Evolutionary conservation across 2,797 vertebrate species (phyloP).

Genomic region (Rhinichthys osculus): DNA sequence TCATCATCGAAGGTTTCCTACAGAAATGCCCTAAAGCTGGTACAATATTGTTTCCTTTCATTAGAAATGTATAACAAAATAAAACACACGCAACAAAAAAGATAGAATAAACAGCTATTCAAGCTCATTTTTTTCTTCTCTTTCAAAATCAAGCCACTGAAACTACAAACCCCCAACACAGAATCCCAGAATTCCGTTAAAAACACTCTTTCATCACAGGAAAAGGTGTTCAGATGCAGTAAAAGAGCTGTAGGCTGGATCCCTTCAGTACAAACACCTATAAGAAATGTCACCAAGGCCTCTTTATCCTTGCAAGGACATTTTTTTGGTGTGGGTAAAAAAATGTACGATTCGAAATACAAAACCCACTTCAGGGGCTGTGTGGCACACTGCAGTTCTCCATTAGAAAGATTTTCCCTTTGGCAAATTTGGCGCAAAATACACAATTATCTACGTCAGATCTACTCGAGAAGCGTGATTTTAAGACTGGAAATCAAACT

Average conservation of each 20-base stretch:
- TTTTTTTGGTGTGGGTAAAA: slow-evolving; percentile 72
- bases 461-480: slow-evolving; percentile 35
- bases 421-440: slow-evolving; percentile 77
- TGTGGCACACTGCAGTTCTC: slow-evolving; percentile 64
- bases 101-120: slow-evolving; percentile 46
- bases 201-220: slow-evolving; percentile 45
- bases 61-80: slow-evolving; percentile 37
- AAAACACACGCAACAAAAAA: slow-evolving; percentile 37
- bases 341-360: slow-evolving; percentile 70
- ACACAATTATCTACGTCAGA: slow-evolving; percentile 66
- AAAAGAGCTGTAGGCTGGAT: slow-evolving; percentile 56
- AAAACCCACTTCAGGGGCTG: slow-evolving; percentile 72
- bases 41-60: slow-evolving; percentile 71
- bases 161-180: slow-evolving; percentile 57
- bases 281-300: slow-evolving; percentile 70
- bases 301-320: slow-evolving; percentile 63
- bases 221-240: slow-evolving; percentile 52
- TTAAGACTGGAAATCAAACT: slow-evolving; percentile 47
- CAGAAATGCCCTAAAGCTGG: slow-evolving; percentile 68
- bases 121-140: slow-evolving; percentile 55
- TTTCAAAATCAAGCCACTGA: slow-evolving; percentile 70
- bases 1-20: slow-evolving; percentile 54
- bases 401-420: slow-evolving; percentile 78
- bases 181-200: slow-evolving; percentile 48
- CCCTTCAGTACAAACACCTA: slow-evolving; percentile 73